Base-by-base conservation (phyloP, 2,113 vertebrate species). In the Notarius lentiginosus region DNA sequence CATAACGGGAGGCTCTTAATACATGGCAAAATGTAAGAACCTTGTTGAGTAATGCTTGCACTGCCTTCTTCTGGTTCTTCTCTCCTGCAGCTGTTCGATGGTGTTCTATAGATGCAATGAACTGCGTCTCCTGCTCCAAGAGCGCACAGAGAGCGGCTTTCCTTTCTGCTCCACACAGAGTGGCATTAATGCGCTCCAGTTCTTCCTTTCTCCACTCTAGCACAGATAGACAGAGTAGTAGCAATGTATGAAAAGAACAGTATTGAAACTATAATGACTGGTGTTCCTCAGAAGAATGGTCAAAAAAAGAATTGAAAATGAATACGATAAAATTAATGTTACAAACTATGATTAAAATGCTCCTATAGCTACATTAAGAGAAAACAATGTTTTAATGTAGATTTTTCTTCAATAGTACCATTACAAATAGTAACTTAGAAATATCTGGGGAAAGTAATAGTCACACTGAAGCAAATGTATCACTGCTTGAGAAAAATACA, bases 151-250 rank as follows among this genome's bases (percentile, higher is more conserved):
- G 93, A 2, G 96, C 96, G 0, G 95, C 96, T 89, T 97, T 99
- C 91, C 96, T 96, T 93, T 97, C 96, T 0, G 95, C 95, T 80
- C 97, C 97, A 79, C 61, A 90, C 47, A 96, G 90, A 79, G 86
- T 88, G 0, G 86, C 89, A 90, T 96, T 94, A 90, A 99, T 96
- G 15, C 0, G 56, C 47, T 92, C 88, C 47, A 93, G 85, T 91
- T 98, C 95, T 88, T 97, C 96, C 47, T 86, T 73, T 84, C 93
- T 90, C 98, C 98, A 99, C 47, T 94, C 98, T 99, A 93, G 58
- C 81, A 90, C 70, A 88, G 12, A 83, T 12, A 85, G 61, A 79
- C 77, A 79, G 76, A 30, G 17, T 10, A 58, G 17, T 11, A 81
- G 17, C 34, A 27, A 8, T 58, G 10, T 47, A 41, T 81, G 4